A percentile compares a stretch with the other conserved stretches of the same genome.
Conservation (phyloP, 1,140 invertebrate species). For the Chelonus insularis region DNA sequence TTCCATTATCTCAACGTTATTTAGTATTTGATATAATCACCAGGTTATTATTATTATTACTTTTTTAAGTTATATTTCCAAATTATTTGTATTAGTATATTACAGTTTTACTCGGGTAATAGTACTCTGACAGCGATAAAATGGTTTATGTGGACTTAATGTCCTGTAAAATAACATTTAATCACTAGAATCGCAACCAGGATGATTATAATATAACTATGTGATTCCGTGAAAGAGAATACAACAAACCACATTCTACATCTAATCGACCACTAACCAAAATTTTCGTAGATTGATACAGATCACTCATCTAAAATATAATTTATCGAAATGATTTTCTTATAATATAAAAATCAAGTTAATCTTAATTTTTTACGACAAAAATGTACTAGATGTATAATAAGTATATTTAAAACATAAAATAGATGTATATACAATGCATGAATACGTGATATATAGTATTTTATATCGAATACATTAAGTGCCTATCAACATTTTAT, state of each 20-base stretch:
- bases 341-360: too few species aligned
- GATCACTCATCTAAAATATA: slow-evolving; percentile 41
- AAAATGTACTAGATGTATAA: too few species aligned
- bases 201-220: neutral
- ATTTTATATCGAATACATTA: too few species aligned
- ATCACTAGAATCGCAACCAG: neutral
- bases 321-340: too few species aligned
- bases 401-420: too few species aligned
- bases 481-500: too few species aligned
- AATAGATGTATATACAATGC: too few species aligned
- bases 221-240: slow-evolving; percentile 51
- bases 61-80: neutral
- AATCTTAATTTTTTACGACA: too few species aligned
- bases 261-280: neutral
- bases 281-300: slow-evolving; percentile 34
- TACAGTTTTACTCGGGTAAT: neutral
- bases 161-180: neutral
- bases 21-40: slow-evolving; percentile 49
- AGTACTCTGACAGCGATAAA: too few species aligned
- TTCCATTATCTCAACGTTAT: slow-evolving; percentile 56
- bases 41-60: slow-evolving; percentile 29
- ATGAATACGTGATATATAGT: too few species aligned
- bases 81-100: neutral
- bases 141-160: neutral
- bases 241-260: slow-evolving; percentile 52